Percentiles rank a stretch among this genome's conserved stretches.
Conservation (phyloP, 1,140 invertebrate species). For the Calliopsis andreniformis region DNA sequence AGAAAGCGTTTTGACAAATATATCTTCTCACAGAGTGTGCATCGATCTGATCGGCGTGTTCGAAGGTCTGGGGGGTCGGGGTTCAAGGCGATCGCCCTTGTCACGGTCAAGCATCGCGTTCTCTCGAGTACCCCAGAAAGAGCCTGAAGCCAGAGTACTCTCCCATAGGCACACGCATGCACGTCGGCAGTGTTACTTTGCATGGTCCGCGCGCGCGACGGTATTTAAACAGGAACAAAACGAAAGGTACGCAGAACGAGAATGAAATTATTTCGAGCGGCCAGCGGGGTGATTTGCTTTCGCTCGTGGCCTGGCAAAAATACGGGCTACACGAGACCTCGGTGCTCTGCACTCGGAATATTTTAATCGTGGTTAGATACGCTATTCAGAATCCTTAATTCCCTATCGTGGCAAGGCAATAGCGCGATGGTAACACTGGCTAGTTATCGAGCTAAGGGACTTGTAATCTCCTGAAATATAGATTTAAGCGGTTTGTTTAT, state of each 20-base stretch:
- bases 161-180: constrained; percentile 45
- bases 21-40: background rate
- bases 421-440: background rate
- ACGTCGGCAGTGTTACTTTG: constrained; percentile 63
- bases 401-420: background rate
- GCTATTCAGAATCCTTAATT: background rate
- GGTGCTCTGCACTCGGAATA: constrained; percentile 34
- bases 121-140: constrained; percentile 42
- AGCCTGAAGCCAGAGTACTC: constrained; percentile 40
- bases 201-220: constrained; percentile 50
- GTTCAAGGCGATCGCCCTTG: constrained; percentile 61
- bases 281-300: constrained; percentile 46
- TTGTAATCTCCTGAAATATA: constrained; percentile 6
- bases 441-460: background rate
- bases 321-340: background rate
- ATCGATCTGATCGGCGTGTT: constrained; percentile 9
- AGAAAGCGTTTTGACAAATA: background rate
- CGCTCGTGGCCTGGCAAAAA: constrained; percentile 32
- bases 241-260: constrained; percentile 59
- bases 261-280: constrained; percentile 71
- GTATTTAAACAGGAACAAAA: constrained; percentile 72
- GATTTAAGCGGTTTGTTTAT: constrained; percentile 9
- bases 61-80: constrained; percentile 27
- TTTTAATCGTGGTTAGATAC: constrained; percentile 14
- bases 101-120: constrained; percentile 48